Evolutionary conservation across 2,888 invertebrate genomes (phyloP).

Genomic region (Cistogaster globosa): DNA sequence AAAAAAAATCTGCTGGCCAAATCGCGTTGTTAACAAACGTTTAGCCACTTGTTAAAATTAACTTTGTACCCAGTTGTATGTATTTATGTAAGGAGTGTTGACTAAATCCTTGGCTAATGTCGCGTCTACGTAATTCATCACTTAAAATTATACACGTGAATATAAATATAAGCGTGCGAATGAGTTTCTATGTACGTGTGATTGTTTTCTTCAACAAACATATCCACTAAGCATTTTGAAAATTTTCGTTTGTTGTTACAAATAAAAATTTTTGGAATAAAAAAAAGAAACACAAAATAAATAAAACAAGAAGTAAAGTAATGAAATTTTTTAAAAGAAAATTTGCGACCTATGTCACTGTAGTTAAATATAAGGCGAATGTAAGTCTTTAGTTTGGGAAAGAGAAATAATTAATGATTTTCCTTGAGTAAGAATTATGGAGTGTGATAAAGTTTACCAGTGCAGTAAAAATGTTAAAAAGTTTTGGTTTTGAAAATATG

Average conservation of each 20-base stretch:
- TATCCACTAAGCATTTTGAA: slow-evolving; percentile 36
- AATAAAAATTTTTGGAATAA: slow-evolving; percentile 52
- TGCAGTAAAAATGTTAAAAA: slow-evolving; percentile 47
- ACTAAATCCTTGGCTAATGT: slow-evolving; percentile 79
- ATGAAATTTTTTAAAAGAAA: not conserved
- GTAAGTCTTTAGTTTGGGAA: not conserved
- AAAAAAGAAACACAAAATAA: not conserved
- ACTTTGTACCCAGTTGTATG: not conserved
- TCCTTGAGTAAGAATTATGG: slow-evolving; percentile 63
- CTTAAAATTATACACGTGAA: slow-evolving; percentile 52
- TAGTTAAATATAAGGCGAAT: not conserved
- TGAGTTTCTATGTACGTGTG: slow-evolving; percentile 44
- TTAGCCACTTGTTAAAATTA: slow-evolving; percentile 55
- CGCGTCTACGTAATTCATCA: slow-evolving; percentile 73
- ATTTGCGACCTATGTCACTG: slow-evolving; percentile 62
- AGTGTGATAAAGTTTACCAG: slow-evolving; percentile 52
- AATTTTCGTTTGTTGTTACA: slow-evolving; percentile 39
- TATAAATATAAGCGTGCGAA: slow-evolving; percentile 19
- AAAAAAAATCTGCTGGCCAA: not conserved
- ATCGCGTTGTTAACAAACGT: slow-evolving; percentile 60
- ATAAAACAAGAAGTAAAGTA: slow-evolving; percentile 6
- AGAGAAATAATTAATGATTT: slow-evolving; percentile 58
- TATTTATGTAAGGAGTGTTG: not conserved
- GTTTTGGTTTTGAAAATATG: slow-evolving; percentile 12
- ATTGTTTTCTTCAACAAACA: slow-evolving; percentile 17